phyloP scores from a whole-genome alignment of 2,888 invertebrate genomes.

The Fabriciana adippe region DNA sequence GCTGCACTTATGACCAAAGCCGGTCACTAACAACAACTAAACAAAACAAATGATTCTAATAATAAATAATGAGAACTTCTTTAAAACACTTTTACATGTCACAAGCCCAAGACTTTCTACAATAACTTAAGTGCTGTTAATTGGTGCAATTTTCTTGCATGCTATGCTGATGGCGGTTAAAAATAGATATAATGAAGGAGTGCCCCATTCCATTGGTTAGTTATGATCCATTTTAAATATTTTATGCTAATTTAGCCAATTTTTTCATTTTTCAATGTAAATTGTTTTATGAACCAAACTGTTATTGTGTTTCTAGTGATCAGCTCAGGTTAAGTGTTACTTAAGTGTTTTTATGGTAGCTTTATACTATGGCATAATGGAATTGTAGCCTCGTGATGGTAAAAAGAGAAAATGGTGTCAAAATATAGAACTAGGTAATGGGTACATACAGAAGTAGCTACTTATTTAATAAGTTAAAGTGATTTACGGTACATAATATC shows the following conservation, averaged over 20 bases:
- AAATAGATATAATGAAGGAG: constrained; percentile 33
- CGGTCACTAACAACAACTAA: too few relatives aligned
- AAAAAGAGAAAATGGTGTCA: too few relatives aligned
- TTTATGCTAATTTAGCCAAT: neutral
- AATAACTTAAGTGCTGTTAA: constrained; percentile 56
- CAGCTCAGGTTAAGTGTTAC: too few relatives aligned
- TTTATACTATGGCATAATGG: too few relatives aligned
- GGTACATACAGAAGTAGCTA: too few relatives aligned
- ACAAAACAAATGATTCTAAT: neutral
- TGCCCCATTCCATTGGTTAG: neutral
- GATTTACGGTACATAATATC: too few relatives aligned
- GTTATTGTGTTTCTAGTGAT: too few relatives aligned
- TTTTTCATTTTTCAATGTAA: neutral
- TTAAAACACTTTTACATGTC: constrained; percentile 10
- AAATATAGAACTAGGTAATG: too few relatives aligned
- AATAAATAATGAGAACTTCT: neutral
- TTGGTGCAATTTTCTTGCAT: constrained; percentile 52
- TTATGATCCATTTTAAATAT: constrained; percentile 4
- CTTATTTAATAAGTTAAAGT: too few relatives aligned
- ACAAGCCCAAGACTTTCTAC: constrained; percentile 34
- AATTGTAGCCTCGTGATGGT: too few relatives aligned
- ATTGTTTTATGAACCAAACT: neutral
- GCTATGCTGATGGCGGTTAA: constrained; percentile 32
- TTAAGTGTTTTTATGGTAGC: too few relatives aligned
- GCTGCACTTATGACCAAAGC: too few relatives aligned